These are phyloP conservation scores for Eupithecia tripunctaria DNA, from an alignment of 2,888 invertebrate genomes.

Conservation along the genomic window DNA sequence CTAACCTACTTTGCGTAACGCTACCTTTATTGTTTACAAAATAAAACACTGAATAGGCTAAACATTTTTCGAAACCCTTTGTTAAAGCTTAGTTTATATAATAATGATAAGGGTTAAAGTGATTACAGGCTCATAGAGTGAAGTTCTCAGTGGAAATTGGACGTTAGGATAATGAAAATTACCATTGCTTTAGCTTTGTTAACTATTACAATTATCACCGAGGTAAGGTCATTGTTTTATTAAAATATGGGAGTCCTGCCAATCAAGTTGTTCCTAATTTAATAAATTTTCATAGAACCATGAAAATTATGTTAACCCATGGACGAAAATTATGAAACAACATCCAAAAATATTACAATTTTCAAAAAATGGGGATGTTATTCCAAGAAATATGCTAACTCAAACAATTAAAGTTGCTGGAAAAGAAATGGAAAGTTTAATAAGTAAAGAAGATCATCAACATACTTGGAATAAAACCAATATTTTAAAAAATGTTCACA, in stretches of 20 bases:
- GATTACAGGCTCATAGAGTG: not conserved
- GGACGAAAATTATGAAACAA: slow-evolving; percentile 52
- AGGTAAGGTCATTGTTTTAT: not conserved
- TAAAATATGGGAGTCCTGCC: not conserved
- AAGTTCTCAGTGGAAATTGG: slow-evolving; percentile 1
- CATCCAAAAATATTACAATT: slow-evolving; percentile 60
- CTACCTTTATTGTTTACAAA: slow-evolving; percentile 54
- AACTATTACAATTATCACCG: not conserved
- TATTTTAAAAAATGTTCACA: slow-evolving; percentile 27
- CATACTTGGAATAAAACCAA: slow-evolving; percentile 11
- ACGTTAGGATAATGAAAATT: not conserved
- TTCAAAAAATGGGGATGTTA: slow-evolving; percentile 52
- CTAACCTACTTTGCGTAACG: slow-evolving; percentile 50
- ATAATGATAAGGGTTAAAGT: slow-evolving; percentile 47
- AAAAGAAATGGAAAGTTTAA: not conserved
- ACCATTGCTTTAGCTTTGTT: not conserved
- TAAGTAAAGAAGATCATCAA: not conserved
- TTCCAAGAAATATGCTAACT: slow-evolving; percentile 39
- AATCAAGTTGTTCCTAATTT: not conserved
- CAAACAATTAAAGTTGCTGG: slow-evolving; percentile 36
- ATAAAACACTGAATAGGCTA: slow-evolving; percentile 53
- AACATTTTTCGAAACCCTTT: slow-evolving; percentile 44
- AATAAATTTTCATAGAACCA: slow-evolving; percentile 39
- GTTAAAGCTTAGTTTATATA: slow-evolving; percentile 32
- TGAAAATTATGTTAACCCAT: slow-evolving; percentile 60